Evolutionary conservation across 1,140 invertebrate species (phyloP), one percentile per base, ranked within the genome.

Genomic region (Drosophila kanapiae): DNA sequence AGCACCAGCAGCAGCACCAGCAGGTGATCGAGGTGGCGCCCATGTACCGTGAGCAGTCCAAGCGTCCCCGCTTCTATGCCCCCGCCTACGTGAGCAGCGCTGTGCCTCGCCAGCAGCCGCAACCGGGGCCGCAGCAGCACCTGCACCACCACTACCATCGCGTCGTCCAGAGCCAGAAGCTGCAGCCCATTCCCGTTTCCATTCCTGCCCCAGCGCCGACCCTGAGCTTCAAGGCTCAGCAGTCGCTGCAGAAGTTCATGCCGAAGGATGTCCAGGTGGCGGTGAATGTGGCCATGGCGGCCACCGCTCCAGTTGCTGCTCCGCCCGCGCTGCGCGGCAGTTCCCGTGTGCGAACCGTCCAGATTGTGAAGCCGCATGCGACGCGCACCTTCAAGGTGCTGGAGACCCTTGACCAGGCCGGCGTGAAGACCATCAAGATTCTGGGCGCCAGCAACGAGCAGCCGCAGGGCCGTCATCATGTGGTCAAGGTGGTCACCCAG

Each of bases 371-470:
- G 45, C 63, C 82, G 0, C 64, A 81, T 38, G 65, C 62, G 1
- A 71, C 80, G n/a, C 74, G 91, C 5, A 91, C 90, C 0, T 85
- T 91, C 35, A 90, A 87, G 62, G 90, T 91, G 42, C 63, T 91
- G 8, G 90, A 91, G 40, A 75, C 78, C 0, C 38, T 85, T 9
- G 90, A 91, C 42, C 76, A 78, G 31, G 60, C 60, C 1, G 90
- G 90, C 14, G 90, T 91, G 13, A 91, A 91, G 54, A 91, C 90
- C 4, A 91, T 91, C 27, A 91, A 91, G 42, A 91, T 91, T 0
- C 23, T 91, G 11, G 90, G 90, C 6, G 69, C 85, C 35, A 91
- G 45, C 65, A 86, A 75, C 29, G 85, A 91, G 31, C 71, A 83
- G 65, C 90, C 90, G 0, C 82, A 43, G 35, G 90, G 90, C 3